phyloP scores from a whole-genome alignment of 2,113 vertebrate species.

The Orcinus orca region DNA sequence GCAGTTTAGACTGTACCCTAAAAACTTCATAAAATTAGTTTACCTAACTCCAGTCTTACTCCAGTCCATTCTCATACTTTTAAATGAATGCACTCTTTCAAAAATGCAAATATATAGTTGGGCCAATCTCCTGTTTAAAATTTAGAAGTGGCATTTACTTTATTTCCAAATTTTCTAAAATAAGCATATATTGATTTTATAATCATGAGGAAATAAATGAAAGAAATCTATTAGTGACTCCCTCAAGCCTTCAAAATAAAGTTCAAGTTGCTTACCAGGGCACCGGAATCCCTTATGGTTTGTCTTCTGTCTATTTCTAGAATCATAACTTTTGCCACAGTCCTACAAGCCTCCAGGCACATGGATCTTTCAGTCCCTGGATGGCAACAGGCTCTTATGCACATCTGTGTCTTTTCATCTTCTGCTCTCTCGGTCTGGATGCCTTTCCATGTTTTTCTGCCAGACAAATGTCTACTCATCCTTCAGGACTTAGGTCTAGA shows the following conservation, averaged over 20 bases:
- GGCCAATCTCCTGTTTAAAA: neutral
- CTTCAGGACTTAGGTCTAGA: neutral
- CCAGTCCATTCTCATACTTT: neutral
- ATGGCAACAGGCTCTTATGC: neutral
- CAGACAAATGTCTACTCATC: neutral
- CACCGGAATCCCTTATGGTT: neutral
- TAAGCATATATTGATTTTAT: constrained; percentile 47
- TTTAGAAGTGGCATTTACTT: constrained; percentile 48
- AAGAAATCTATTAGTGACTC: constrained; percentile 26
- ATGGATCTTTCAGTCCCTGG: neutral
- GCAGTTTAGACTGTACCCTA: neutral
- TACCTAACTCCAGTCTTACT: neutral
- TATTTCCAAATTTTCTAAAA: constrained; percentile 34
- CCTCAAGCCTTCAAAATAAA: constrained; percentile 50
- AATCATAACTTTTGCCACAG: neutral
- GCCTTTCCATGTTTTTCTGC: neutral
- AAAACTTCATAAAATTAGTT: neutral
- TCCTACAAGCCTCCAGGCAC: neutral
- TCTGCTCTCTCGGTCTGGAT: neutral
- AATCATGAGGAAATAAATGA: constrained; percentile 48
- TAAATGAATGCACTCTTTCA: neutral
- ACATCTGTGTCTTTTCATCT: neutral
- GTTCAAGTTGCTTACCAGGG: constrained; percentile 44
- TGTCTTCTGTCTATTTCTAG: neutral
- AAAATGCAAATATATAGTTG: constrained; percentile 14